Evolutionary conservation across 2,888 invertebrate species (phyloP).

Genomic region (Pteria penguin): DNA sequence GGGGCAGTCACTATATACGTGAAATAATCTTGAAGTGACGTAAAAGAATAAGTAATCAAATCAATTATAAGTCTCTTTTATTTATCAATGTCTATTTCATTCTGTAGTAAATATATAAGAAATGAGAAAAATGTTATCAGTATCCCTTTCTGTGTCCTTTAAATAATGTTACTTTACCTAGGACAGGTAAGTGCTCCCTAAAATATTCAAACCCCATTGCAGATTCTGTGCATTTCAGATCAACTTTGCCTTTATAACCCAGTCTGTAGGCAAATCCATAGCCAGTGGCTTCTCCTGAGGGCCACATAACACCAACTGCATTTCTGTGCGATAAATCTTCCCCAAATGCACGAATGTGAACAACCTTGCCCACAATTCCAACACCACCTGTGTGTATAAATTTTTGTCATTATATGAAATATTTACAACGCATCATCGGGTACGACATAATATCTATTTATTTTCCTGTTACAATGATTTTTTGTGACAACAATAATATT

Average conservation of each 20-base stretch:
- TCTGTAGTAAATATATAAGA: too few relatives aligned
- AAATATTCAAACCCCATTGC: constrained; percentile 49
- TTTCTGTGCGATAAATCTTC: constrained; percentile 11
- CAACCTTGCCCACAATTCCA: not conserved
- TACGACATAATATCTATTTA: too few relatives aligned
- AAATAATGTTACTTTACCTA: too few relatives aligned
- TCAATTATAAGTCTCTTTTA: too few relatives aligned
- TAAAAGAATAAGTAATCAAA: too few relatives aligned
- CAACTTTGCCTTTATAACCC: constrained; percentile 52
- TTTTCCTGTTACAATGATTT: too few relatives aligned
- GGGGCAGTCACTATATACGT: too few relatives aligned
- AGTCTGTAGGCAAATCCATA: constrained; percentile 52
- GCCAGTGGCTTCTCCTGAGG: constrained; percentile 41
- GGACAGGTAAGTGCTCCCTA: constrained; percentile 52
- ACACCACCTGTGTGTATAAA: not conserved
- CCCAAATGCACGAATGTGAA: constrained; percentile 8
- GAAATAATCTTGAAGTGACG: too few relatives aligned
- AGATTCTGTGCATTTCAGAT: constrained; percentile 48
- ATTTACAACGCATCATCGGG: not conserved
- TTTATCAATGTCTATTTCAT: too few relatives aligned
- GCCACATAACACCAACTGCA: constrained; percentile 48
- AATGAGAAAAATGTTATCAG: too few relatives aligned
- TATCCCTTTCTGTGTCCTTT: too few relatives aligned
- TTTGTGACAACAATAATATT: too few relatives aligned
- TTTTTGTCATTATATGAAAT: not conserved